Base-by-base conservation (phyloP, 2,113 vertebrate species). In the Proterorhinus semilunaris region DNA sequence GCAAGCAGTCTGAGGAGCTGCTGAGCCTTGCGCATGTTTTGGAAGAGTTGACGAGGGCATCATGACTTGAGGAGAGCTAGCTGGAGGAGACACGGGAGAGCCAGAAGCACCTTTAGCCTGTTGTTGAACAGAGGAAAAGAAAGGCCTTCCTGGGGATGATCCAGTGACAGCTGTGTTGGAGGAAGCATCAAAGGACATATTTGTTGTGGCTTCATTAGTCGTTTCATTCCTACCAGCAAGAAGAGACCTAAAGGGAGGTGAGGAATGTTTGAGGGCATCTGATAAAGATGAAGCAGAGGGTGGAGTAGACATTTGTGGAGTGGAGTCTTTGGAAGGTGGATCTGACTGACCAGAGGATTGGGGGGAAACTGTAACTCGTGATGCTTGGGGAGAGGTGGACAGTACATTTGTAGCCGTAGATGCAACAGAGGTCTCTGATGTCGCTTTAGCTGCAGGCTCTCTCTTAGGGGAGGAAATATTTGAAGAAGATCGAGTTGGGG, bases 21-120 rank as follows among this genome's bases (percentile, higher is more conserved):
- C 84, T 36, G 89, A 87, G 55, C 79, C 80, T 58, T 87, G 83
- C 61, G 79, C 62, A 73, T 87, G 78, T 45, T 82, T 72, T 65
- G 85, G 73, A 77, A 83, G 84, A 53, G 83, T 77, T 54, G 80
- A 80, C 17, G 80, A 72, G 44, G 84, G 71, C 10, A 72, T 65
- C 78, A 85, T 66, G 3, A 36, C 57, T 8, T 66, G 67, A 45
- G 67, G 76, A 61, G 82, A 69, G 59, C 87, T 49, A 17, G 75
- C 53, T 64, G 83, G 44, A 65, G 81, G 8, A 7, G 70, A 70
- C 27, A 57, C 10, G 42, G 46, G 11, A 10, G 68, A 75, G 68
- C 66, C 16, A 65, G 76, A 49, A 8, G 48, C 11, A 42, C 68
- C 50, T 51, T 75, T 72, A 8, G 12, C 59, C n/a, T 79, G 83